A percentile compares a stretch with the other conserved stretches of the same genome.
Conservation (phyloP, 1,140 invertebrate genomes). For the Ephestia elutella region DNA sequence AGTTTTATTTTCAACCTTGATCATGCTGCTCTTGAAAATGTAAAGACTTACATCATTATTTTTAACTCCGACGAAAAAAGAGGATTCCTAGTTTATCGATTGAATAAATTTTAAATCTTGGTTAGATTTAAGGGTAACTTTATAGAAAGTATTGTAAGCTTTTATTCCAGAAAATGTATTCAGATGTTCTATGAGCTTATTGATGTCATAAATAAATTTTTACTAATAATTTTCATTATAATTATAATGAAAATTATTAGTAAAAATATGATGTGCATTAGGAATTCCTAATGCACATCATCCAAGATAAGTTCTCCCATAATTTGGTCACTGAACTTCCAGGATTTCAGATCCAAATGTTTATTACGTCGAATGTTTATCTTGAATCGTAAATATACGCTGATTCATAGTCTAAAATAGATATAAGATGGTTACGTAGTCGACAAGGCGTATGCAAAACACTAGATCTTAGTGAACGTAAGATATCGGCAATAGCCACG, state of each 20-base stretch:
- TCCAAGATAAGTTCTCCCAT: conserved; percentile 12
- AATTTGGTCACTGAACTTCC: conserved; percentile 34
- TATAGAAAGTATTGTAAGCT: too few relatives aligned
- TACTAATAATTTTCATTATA: too few relatives aligned
- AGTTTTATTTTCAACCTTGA: conserved; percentile 59
- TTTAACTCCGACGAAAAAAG: neutral
- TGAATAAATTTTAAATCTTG: neutral
- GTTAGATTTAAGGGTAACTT: too few relatives aligned
- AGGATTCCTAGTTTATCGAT: neutral
- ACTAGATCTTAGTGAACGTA: neutral
- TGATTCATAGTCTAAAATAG: conserved; percentile 30
- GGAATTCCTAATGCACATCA: too few relatives aligned
- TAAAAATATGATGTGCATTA: too few relatives aligned
- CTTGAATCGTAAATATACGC: conserved; percentile 23
- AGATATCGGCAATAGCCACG: neutral
- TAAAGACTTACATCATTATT: neutral
- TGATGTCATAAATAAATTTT: too few relatives aligned
- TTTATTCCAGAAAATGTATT: too few relatives aligned
- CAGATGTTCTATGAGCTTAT: too few relatives aligned
- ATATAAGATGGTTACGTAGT: conserved; percentile 1
- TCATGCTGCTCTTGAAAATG: conserved; percentile 12
- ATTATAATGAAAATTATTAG: too few relatives aligned
- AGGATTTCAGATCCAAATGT: conserved; percentile 19
- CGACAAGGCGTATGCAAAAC: conserved; percentile 7
- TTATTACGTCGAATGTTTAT: conserved; percentile 29